phyloP scores from a whole-genome alignment of 1,140 invertebrate genomes.

The Drosophila nebulosa region DNA sequence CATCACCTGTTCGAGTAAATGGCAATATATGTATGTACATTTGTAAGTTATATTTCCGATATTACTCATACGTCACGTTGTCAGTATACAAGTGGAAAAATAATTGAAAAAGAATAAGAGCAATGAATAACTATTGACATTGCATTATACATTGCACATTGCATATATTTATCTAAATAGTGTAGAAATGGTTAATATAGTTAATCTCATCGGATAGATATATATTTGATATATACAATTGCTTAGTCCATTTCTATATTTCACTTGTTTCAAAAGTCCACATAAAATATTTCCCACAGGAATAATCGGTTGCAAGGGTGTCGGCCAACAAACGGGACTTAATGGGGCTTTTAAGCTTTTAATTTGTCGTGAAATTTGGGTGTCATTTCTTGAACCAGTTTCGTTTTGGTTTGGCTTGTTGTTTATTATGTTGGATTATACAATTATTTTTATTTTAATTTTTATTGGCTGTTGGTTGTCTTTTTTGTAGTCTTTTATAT shows the following conservation, averaged over 20 bases:
- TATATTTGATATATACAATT: too few species aligned
- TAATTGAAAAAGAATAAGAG: too few species aligned
- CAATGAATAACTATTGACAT: too few species aligned
- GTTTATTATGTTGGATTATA: conserved; percentile 38
- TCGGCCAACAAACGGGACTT: not conserved
- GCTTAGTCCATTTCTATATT: too few species aligned
- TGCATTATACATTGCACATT: too few species aligned
- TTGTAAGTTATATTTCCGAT: not conserved
- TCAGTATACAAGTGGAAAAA: not conserved
- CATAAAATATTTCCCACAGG: not conserved
- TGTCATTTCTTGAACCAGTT: not conserved
- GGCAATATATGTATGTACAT: too few species aligned
- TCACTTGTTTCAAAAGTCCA: not conserved
- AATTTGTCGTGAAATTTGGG: not conserved
- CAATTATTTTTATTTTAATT: conserved; percentile 32
- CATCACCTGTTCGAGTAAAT: conserved; percentile 63
- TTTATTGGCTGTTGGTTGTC: not conserved
- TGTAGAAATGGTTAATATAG: too few species aligned
- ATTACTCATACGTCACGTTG: not conserved
- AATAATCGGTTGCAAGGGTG: not conserved
- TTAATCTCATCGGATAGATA: too few species aligned
- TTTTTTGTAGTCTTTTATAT: not conserved
- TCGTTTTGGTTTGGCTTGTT: not conserved
- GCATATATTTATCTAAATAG: too few species aligned
- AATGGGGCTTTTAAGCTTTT: not conserved